These are phyloP conservation scores for Gasterosteus nipponicus DNA, from an alignment of 2,113 vertebrate genomes.

Conservation along the genomic window DNA sequence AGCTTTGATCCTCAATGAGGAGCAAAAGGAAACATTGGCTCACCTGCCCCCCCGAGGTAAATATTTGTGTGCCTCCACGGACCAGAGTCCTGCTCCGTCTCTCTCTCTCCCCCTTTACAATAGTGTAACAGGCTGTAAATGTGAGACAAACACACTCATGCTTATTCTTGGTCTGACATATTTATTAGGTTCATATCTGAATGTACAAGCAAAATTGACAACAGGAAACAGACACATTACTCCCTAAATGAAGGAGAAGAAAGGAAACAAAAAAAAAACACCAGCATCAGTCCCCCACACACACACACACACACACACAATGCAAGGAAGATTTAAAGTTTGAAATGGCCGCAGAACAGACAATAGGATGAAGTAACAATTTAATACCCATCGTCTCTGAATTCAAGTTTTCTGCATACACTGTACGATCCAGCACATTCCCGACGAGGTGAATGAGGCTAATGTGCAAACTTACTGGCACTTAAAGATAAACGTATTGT, in stretches of 20 bases:
- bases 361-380: conserved; percentile 19
- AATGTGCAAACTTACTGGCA: conserved; percentile 68
- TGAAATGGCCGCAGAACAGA: conserved; percentile 38
- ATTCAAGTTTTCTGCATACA: conserved; percentile 30
- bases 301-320: conserved; percentile 2
- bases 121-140: conserved; percentile 3
- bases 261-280: conserved; percentile 45
- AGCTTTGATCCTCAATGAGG: not conserved
- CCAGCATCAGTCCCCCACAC: conserved; percentile 72
- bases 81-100: conserved; percentile 5
- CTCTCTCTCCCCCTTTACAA: not conserved
- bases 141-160: conserved; percentile 34
- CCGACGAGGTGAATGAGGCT: conserved; percentile 53
- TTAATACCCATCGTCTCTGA: conserved; percentile 24
- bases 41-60: conserved; percentile 59
- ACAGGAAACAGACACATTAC: conserved; percentile 78
- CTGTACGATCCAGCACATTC: conserved; percentile 34
- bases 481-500: conserved; percentile 59
- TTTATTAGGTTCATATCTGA: conserved; percentile 81
- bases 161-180: conserved; percentile 65
- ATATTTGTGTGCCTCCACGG: conserved; percentile 34
- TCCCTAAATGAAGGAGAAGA: conserved; percentile 55
- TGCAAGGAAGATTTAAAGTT: conserved; percentile 16
- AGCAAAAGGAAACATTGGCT: conserved; percentile 23
- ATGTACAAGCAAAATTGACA: conserved; percentile 79